Conservation (phyloP, 2,888 invertebrate genomes). For the Crematogaster levior region DNA sequence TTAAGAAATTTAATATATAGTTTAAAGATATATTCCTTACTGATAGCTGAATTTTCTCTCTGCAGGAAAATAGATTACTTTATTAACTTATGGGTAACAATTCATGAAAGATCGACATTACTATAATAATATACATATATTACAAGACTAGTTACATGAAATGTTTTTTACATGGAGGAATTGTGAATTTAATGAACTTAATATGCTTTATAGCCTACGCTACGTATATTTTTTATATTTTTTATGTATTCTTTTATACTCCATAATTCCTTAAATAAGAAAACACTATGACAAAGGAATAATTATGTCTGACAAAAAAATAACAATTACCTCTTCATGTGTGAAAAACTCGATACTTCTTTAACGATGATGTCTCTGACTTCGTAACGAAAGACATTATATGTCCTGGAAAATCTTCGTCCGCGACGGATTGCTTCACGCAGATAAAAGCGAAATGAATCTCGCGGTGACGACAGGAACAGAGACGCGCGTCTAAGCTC, state of each 20-base stretch:
- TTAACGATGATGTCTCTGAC: neutral
- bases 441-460: slow-evolving; percentile 51
- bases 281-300: neutral
- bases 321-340: neutral
- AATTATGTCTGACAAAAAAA: neutral
- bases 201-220: neutral
- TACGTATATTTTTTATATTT: neutral
- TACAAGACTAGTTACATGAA: neutral
- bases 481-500: slow-evolving; percentile 48
- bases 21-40: neutral
- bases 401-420: slow-evolving; percentile 47
- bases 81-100: neutral
- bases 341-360: neutral
- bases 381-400: slow-evolving; percentile 48
- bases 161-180: neutral
- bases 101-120: neutral
- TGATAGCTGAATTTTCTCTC: no score
- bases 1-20: neutral
- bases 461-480: neutral
- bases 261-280: neutral
- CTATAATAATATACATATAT: neutral
- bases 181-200: neutral
- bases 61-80: no score
- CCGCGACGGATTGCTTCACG: slow-evolving; percentile 39
- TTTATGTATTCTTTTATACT: neutral